Conservation (phyloP, 2,888 invertebrate genomes). For the Stenchaetothrips biformis region DNA sequence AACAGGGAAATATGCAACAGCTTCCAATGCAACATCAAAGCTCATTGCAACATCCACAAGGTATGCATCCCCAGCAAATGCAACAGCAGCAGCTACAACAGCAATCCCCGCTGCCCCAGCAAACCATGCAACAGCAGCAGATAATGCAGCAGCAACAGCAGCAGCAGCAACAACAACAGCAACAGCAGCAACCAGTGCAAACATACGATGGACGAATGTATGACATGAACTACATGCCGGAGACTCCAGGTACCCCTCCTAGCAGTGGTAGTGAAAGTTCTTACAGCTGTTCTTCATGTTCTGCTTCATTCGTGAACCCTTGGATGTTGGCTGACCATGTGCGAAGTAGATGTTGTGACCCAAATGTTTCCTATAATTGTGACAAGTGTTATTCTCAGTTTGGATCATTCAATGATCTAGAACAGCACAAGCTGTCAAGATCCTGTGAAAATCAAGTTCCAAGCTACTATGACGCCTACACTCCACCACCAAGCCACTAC, state of each 20-base stretch:
- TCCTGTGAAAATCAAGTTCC: constrained; percentile 13
- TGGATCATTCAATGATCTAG: constrained; percentile 3
- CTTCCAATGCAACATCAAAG: not conserved
- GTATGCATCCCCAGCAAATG: not conserved
- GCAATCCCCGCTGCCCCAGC: not conserved
- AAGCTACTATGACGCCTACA: constrained; percentile 5
- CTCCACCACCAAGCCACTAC: constrained; percentile 8
- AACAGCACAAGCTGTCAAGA: not conserved
- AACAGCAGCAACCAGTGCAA: not conserved
- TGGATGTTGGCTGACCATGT: constrained; percentile 14
- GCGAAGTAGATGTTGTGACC: constrained; percentile 9
- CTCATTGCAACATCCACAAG: not conserved
- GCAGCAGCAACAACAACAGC: not conserved
- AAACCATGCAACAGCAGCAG: not conserved
- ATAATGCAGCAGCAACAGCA: not conserved
- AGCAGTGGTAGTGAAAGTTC: not conserved
- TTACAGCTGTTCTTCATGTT: not conserved
- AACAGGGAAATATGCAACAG: not conserved
- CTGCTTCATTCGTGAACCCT: not conserved
- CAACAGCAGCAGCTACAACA: not conserved
- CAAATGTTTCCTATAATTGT: constrained; percentile 8
- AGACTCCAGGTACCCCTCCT: constrained; percentile 6
- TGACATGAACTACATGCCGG: constrained; percentile 5
- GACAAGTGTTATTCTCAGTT: constrained; percentile 8
- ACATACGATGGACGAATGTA: constrained; percentile 3